Conservation (phyloP, 2,797 vertebrate species). For the Lophius americanus region DNA sequence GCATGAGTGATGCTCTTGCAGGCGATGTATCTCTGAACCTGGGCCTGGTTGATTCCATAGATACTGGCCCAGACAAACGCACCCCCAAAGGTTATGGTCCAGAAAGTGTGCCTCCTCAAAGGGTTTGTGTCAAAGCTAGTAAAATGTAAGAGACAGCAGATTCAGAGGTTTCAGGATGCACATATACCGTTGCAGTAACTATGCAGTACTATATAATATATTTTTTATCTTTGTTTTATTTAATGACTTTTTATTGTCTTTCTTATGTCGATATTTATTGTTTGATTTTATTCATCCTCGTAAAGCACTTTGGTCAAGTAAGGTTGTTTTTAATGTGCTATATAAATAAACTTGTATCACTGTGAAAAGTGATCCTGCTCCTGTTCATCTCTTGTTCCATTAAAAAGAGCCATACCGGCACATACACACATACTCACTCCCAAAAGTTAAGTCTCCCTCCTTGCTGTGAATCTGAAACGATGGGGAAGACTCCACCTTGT, state of each 20-base stretch:
- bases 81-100: conserved; percentile 90
- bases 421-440: conserved; percentile 82
- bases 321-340: too few species aligned
- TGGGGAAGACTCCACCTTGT: conserved; percentile 83
- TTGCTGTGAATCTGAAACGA: conserved; percentile 85
- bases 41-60: conserved; percentile 93
- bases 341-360: too few species aligned
- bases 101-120: conserved; percentile 93
- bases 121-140: conserved; percentile 90
- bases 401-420: neutral
- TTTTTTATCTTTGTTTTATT: too few species aligned
- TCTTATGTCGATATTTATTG: too few species aligned
- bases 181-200: neutral
- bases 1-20: conserved; percentile 92
- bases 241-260: too few species aligned
- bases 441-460: conserved; percentile 91
- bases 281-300: too few species aligned
- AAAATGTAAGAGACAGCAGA: neutral
- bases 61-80: conserved; percentile 89
- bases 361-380: neutral
- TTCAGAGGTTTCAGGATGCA: neutral
- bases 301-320: too few species aligned
- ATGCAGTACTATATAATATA: too few species aligned
- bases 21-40: conserved; percentile 95
- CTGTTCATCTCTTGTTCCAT: too few species aligned